phyloP scores from a whole-genome alignment of 2,797 vertebrate genomes.

The Rhodeus uyekii region DNA sequence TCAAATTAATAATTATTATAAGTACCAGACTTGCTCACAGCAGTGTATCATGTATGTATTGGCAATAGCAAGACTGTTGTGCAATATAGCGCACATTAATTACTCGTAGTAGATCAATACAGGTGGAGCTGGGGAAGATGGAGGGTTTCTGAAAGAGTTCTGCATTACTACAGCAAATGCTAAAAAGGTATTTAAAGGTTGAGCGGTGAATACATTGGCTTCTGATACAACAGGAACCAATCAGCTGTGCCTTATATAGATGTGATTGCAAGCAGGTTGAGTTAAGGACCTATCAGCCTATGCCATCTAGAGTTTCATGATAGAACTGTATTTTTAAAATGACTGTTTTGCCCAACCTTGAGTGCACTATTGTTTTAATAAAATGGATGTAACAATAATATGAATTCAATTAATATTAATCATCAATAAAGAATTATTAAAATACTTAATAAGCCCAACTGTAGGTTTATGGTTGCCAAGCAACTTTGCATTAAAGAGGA shows the following conservation, averaged over 20 bases:
- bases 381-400: background rate
- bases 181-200: background rate
- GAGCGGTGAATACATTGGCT: background rate
- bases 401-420: background rate
- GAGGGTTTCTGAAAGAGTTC: background rate
- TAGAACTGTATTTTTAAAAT: background rate
- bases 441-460: background rate
- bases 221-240: background rate
- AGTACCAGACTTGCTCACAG: no score
- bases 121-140: background rate
- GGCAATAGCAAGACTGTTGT: no score
- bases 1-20: no score
- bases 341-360: background rate
- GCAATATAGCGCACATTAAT: background rate
- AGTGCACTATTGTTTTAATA: background rate
- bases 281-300: background rate
- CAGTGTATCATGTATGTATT: no score
- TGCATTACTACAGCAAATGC: background rate
- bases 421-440: background rate
- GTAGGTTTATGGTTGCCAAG: background rate
- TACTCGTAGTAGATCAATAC: background rate
- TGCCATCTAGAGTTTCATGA: background rate
- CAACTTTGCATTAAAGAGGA: background rate
- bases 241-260: background rate
- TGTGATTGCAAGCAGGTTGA: background rate